These are phyloP conservation scores for Artemia sinica DNA, from an alignment of 2,888 invertebrate species.

Conservation along the genomic window DNA sequence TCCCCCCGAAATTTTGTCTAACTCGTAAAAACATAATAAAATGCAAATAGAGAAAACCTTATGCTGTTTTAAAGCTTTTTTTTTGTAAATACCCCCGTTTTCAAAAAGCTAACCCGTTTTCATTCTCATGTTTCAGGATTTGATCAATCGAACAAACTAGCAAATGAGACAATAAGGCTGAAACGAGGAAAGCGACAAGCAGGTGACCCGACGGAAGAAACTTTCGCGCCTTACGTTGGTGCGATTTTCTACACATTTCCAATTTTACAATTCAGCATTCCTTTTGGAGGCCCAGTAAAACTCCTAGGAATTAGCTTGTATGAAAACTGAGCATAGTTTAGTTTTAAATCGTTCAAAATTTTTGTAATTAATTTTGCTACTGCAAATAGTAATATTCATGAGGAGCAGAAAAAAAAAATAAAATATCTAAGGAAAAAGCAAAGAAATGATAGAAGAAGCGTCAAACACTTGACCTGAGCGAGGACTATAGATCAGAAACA, in stretches of 20 bases:
- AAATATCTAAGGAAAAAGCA: no score
- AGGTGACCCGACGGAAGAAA: slow-evolving; percentile 7
- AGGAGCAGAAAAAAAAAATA: no score
- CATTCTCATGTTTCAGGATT: not conserved
- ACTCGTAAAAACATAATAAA: no score
- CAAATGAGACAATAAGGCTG: not conserved
- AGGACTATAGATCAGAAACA: no score
- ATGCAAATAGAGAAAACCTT: not conserved
- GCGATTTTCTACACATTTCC: slow-evolving; percentile 21
- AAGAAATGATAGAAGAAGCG: no score
- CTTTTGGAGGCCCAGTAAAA: slow-evolving; percentile 21
- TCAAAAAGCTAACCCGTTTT: not conserved
- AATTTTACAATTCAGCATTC: slow-evolving; percentile 20
- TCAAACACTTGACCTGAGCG: no score
- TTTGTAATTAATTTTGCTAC: no score
- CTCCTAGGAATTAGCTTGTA: slow-evolving; percentile 17
- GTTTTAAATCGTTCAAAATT: no score
- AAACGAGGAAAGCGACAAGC: not conserved
- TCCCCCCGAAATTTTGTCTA: no score
- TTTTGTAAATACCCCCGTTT: not conserved
- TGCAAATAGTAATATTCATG: no score
- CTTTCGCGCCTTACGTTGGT: slow-evolving; percentile 20
- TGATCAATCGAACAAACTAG: not conserved
- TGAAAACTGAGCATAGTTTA: not conserved
- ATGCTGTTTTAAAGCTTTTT: not conserved